A percentile compares a stretch with the other conserved stretches of the same genome.
Evolutionary conservation across 2,888 invertebrate species (phyloP).

Genomic region (Catonia carolina): DNA sequence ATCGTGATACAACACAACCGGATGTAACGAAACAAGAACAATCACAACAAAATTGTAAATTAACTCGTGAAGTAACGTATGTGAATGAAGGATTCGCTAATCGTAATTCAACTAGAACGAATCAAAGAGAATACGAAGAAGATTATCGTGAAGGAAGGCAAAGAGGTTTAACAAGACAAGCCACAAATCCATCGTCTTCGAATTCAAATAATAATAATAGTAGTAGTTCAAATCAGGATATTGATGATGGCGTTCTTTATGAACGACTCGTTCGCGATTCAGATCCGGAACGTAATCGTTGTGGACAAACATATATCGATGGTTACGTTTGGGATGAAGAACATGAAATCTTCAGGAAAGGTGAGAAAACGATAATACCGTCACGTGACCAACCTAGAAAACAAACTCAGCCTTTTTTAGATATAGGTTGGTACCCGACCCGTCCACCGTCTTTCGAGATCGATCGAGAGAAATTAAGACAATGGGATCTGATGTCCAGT

Average conservation of each 20-base stretch:
- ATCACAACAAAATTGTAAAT: conserved; percentile 39
- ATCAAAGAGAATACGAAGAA: conserved; percentile 36
- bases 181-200: conserved; percentile 35
- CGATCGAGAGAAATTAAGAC: conserved; percentile 77
- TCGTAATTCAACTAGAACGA: conserved; percentile 11
- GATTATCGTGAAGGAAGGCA: conserved; percentile 41
- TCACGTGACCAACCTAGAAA: conserved; percentile 23
- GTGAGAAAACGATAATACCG: conserved; percentile 21
- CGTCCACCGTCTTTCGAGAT: conserved; percentile 46
- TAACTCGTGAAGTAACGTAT: conserved; percentile 68
- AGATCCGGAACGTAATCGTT: conserved; percentile 45
- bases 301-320: conserved; percentile 37
- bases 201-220: no score
- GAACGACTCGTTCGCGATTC: conserved; percentile 50
- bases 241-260: conserved; percentile 51
- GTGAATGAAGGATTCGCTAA: conserved; percentile 54
- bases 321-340: conserved; percentile 42
- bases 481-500: conserved; percentile 86
- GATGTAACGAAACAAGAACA: neutral
- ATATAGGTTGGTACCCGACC: conserved; percentile 45
- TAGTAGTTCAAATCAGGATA: conserved; percentile 23
- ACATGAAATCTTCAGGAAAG: conserved; percentile 40
- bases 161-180: conserved; percentile 41
- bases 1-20: conserved; percentile 39
- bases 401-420: conserved; percentile 43